A percentile compares a stretch with the other conserved stretches of the same genome.
phyloP scores from a whole-genome alignment of 2,113 vertebrate genomes.

The Neolamprologus toae region DNA sequence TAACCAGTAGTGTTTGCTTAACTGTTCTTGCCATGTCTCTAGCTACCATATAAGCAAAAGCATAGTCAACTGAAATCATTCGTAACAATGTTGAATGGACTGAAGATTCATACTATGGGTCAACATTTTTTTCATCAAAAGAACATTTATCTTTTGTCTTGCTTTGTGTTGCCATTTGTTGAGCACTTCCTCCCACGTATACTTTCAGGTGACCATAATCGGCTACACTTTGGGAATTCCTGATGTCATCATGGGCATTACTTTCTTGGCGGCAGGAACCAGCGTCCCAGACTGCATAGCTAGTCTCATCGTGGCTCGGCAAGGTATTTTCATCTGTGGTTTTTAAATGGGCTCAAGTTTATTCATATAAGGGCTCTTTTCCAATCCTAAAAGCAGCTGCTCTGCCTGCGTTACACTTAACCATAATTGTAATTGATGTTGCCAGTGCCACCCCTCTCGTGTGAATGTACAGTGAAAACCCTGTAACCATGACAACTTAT shows the following conservation, averaged over 20 bases:
- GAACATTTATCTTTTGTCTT: background rate
- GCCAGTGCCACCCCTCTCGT: background rate
- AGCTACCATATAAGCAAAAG: background rate
- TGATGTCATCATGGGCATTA: slow-evolving; percentile 99
- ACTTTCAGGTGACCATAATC: slow-evolving; percentile 85
- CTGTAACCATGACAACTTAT: background rate
- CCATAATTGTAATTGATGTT: background rate
- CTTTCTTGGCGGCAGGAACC: slow-evolving; percentile 95
- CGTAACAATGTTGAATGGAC: background rate
- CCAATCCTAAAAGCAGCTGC: background rate
- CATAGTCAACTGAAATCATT: background rate
- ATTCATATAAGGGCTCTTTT: background rate
- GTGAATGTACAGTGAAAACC: background rate
- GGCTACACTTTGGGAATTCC: slow-evolving; percentile 97
- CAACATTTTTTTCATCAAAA: background rate
- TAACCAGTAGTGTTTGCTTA: background rate
- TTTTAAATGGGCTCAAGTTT: background rate
- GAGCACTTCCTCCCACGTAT: background rate
- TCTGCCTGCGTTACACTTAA: background rate
- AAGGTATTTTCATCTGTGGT: slow-evolving; percentile 74
- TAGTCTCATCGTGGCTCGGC: slow-evolving; percentile 93
- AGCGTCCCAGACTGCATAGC: slow-evolving; percentile 98
- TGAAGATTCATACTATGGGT: background rate
- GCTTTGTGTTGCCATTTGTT: background rate
- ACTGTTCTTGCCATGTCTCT: background rate